Evolutionary conservation across 2,113 vertebrate species (phyloP), one percentile per base, ranked within the genome.

Genomic region (Poeciliopsis retropinna): DNA sequence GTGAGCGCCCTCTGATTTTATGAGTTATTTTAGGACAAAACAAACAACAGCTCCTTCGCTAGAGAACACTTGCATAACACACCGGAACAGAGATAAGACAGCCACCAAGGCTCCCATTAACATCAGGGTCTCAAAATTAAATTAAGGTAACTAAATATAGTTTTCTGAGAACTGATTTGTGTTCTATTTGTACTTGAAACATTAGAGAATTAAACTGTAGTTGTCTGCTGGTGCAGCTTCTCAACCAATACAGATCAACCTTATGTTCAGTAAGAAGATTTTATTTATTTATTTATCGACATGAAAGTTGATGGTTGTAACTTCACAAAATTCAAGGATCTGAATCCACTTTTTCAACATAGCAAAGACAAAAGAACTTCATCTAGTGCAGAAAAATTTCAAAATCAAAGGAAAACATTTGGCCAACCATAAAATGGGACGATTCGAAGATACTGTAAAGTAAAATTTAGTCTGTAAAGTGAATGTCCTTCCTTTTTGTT

Each of bases 31-130:
- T 71, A 60, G 1, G 57, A 75, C 79, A 73, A 87, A 91, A 63
- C 73, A 89, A 91, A 91, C 81, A 91, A 34, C 32, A 65, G 79
- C 75, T 78, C 22, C 54, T 5, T 73, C 76, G 65, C 64, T 9
- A 47, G 44, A 5, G 76, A 67, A 86, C 81, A 77, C 64, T 91
- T 92, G 88, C 78, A 84, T 87, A 93, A 91, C 47, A 72, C 60
- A 76, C 68, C 71, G 47, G 32, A n/a, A 8, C 28, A 27, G 65
- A 13, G 80, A 88, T 88, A 86, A 87, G 25, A 76, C 34, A 67
- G 14, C 27, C 27, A 15, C 67, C 13, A n/a, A 11, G 32, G 14
- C 71, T 61, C 14, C 41, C 54, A 60, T 19, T 41, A 73, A 32
- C 62, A 11, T 34, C 30, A 69, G 7, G 1, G 41, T 17, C 22